Conservation (phyloP, 1,140 invertebrate genomes). For the Gonioctena quinquepunctata region DNA sequence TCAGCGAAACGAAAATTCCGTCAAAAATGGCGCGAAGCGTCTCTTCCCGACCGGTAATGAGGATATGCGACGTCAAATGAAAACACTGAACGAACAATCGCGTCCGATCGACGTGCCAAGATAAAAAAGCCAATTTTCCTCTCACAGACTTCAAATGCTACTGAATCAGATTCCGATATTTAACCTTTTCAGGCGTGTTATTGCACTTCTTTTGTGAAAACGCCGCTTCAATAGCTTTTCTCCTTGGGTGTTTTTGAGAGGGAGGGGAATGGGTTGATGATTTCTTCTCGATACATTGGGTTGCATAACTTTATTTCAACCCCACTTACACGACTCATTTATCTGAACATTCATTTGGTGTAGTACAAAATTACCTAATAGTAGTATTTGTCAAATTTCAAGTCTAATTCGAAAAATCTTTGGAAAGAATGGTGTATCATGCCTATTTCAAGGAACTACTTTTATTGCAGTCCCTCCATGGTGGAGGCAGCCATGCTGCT, state of each 20-base stretch:
- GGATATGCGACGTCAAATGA: conserved; percentile 7
- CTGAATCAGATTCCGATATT: conserved; percentile 34
- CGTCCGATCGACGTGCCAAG: not conserved
- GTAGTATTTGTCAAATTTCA: no score
- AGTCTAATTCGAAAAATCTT: no score
- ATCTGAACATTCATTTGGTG: no score
- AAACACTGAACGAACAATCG: conserved; percentile 10
- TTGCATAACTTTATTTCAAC: no score
- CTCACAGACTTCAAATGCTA: conserved; percentile 33
- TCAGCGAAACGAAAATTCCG: not conserved
- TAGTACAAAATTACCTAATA: no score
- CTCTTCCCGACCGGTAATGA: not conserved
- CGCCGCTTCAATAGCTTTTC: conserved; percentile 14
- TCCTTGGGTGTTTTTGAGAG: not conserved
- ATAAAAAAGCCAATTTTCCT: conserved; percentile 39
- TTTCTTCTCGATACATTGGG: no score
- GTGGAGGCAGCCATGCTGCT: no score
- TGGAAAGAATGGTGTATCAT: no score
- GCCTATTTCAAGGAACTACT: no score
- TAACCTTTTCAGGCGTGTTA: conserved; percentile 41
- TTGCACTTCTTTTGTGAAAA: conserved; percentile 30
- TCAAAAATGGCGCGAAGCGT: not conserved
- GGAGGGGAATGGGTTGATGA: no score
- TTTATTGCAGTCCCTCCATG: no score
- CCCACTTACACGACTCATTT: no score